Percentiles rank a stretch among this genome's conserved stretches.
Conservation (phyloP, 2,797 vertebrate genomes). For the Ptychadena robeensis region DNA sequence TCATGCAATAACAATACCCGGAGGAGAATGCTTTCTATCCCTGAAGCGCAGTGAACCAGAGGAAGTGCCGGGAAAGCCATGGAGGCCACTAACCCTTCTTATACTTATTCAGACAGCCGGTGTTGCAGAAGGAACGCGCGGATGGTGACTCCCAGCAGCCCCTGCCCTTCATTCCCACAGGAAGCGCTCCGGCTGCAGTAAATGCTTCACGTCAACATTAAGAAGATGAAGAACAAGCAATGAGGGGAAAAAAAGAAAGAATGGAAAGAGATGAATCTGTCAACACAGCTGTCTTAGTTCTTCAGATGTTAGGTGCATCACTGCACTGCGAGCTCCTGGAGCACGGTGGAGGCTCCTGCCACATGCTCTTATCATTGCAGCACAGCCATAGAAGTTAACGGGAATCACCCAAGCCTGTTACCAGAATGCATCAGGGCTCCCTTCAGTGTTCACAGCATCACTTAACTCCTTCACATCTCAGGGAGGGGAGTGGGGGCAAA, state of each 20-base stretch:
- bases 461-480: conserved; percentile 49
- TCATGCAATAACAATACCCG: conserved; percentile 63
- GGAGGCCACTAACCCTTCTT: conserved; percentile 87
- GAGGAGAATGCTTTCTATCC: neutral
- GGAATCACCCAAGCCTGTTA: conserved; percentile 73
- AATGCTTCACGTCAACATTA: conserved; percentile 69
- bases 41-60: conserved; percentile 52
- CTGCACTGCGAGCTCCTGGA: conserved; percentile 50
- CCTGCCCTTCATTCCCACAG: conserved; percentile 90
- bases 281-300: conserved; percentile 49
- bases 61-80: conserved; percentile 65
- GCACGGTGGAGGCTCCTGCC: conserved; percentile 61
- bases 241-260: conserved; percentile 9
- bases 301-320: conserved; percentile 47
- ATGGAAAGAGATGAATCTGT: conserved; percentile 45
- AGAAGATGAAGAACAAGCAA: conserved; percentile 28
- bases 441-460: conserved; percentile 64
- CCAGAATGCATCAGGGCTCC: conserved; percentile 79
- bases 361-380: conserved; percentile 77
- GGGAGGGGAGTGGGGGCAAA: neutral
- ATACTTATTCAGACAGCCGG: conserved; percentile 90
- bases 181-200: conserved; percentile 66
- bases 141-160: conserved; percentile 92
- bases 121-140: conserved; percentile 90
- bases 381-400: conserved; percentile 68